Percentiles rank a stretch among this genome's conserved stretches.
phyloP scores from a whole-genome alignment of 2,888 invertebrate genomes.

The Alloscopus bannaensis region DNA sequence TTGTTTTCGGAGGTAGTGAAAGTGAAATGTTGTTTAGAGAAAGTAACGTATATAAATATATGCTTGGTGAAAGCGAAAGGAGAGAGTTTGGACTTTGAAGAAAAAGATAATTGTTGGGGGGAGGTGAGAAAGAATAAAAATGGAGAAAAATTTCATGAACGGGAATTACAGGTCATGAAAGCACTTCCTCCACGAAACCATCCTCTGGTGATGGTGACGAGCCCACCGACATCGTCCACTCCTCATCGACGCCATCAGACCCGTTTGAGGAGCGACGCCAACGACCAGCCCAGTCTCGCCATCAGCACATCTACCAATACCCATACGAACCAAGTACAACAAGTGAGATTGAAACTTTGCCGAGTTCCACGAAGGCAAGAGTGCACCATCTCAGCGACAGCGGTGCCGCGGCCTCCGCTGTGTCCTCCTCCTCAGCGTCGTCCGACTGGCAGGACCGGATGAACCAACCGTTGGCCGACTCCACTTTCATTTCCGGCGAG shows the following conservation, averaged over 20 bases:
- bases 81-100: too few relatives aligned
- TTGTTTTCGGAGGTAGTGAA: too few relatives aligned
- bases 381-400: background rate
- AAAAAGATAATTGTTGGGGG: conserved; percentile 5
- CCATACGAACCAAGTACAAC: conserved; percentile 43
- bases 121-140: conserved; percentile 6
- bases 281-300: conserved; percentile 17
- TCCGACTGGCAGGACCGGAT: conserved; percentile 72
- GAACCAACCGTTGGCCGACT: conserved; percentile 71
- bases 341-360: conserved; percentile 47
- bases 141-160: conserved; percentile 37
- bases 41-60: too few relatives aligned
- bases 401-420: too few relatives aligned
- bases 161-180: conserved; percentile 65
- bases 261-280: conserved; percentile 6
- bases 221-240: too few relatives aligned
- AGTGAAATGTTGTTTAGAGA: too few relatives aligned
- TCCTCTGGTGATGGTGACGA: conserved; percentile 7
- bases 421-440: conserved; percentile 60
- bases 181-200: conserved; percentile 29
- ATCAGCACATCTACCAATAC: conserved; percentile 19
- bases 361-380: conserved; percentile 31
- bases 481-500: conserved; percentile 45
- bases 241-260: conserved; percentile 1
- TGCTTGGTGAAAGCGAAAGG: conserved; percentile 7